These are phyloP conservation scores for Brotula barbata DNA, from an alignment of 2,797 vertebrate genomes.

Conservation along the genomic window DNA sequence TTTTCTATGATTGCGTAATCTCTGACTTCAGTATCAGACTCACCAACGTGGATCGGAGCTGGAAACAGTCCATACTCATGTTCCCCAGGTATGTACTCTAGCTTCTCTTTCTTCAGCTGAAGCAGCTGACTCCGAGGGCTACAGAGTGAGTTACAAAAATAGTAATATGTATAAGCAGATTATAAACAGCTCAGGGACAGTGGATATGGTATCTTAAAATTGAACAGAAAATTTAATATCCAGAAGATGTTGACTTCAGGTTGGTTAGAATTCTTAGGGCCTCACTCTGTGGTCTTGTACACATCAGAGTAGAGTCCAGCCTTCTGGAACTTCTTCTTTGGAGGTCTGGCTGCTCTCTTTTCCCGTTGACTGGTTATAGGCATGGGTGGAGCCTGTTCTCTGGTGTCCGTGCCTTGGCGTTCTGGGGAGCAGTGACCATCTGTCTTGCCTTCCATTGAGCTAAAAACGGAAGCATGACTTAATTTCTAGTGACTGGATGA, in stretches of 20 bases:
- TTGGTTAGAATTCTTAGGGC: slow-evolving; percentile 43
- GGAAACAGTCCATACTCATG: slow-evolving; percentile 96
- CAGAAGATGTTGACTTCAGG: too few relatives aligned
- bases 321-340: slow-evolving; percentile 99
- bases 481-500: slow-evolving; percentile 45
- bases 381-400: slow-evolving; percentile 78
- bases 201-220: neutral
- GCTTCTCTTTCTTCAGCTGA: slow-evolving; percentile 95
- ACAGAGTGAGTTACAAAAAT: neutral
- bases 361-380: slow-evolving; percentile 83
- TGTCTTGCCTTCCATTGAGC: slow-evolving; percentile 76
- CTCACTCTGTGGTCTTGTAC: slow-evolving; percentile 96
- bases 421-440: slow-evolving; percentile 82
- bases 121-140: slow-evolving; percentile 94
- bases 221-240: too few relatives aligned
- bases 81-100: slow-evolving; percentile 95
- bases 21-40: slow-evolving; percentile 70
- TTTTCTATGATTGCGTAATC: too few relatives aligned
- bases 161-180: slow-evolving; percentile 4
- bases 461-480: slow-evolving; percentile 68
- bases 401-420: slow-evolving; percentile 69
- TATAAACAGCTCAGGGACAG: neutral
- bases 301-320: slow-evolving; percentile 98
- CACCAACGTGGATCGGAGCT: slow-evolving; percentile 96
- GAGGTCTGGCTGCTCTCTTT: slow-evolving; percentile 92